Evolutionary conservation across 2,113 vertebrate species (phyloP).

Genomic region (Bungarus multicinctus): DNA sequence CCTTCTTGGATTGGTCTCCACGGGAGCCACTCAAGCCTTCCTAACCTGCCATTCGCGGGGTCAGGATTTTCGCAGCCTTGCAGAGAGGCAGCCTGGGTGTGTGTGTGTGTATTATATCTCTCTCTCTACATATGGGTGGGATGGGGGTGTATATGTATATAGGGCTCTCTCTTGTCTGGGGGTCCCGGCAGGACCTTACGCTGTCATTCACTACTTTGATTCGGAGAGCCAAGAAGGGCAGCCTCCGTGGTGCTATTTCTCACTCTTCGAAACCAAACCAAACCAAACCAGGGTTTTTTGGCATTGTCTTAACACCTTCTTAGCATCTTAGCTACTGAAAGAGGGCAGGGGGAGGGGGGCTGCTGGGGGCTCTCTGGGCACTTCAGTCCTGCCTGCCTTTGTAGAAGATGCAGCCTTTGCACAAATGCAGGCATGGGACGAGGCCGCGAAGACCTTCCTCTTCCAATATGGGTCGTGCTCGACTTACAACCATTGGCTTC

Average conservation of each 20-base stretch:
- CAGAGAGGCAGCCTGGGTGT: slow-evolving; percentile 14
- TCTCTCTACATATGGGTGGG: slow-evolving; percentile 16
- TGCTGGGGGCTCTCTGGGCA: slow-evolving; percentile 36
- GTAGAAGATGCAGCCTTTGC: slow-evolving; percentile 35
- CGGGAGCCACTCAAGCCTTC: not conserved
- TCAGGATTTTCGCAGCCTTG: not conserved
- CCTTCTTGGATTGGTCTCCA: not conserved
- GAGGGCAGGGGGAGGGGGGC: not conserved
- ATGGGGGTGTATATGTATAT: slow-evolving; percentile 2
- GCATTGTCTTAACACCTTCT: not conserved
- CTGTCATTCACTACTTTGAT: slow-evolving; percentile 34
- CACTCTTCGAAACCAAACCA: slow-evolving; percentile 14
- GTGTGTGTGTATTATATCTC: not conserved
- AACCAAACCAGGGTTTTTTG: slow-evolving; percentile 47
- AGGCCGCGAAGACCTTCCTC: not conserved
- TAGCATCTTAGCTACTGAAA: slow-evolving; percentile 1
- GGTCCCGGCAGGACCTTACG: slow-evolving; percentile 34
- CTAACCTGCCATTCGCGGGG: not conserved
- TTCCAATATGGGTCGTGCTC: not conserved
- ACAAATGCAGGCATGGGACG: not conserved
- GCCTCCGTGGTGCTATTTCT: slow-evolving; percentile 62
- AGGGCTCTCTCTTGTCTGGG: slow-evolving; percentile 11
- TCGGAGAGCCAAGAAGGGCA: slow-evolving; percentile 68
- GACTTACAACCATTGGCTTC: not conserved
- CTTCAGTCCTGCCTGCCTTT: slow-evolving; percentile 37